Evolutionary conservation across 2,888 invertebrate genomes (phyloP), one percentile per base, ranked within the genome.

Genomic region (Eupeodes luniger): DNA sequence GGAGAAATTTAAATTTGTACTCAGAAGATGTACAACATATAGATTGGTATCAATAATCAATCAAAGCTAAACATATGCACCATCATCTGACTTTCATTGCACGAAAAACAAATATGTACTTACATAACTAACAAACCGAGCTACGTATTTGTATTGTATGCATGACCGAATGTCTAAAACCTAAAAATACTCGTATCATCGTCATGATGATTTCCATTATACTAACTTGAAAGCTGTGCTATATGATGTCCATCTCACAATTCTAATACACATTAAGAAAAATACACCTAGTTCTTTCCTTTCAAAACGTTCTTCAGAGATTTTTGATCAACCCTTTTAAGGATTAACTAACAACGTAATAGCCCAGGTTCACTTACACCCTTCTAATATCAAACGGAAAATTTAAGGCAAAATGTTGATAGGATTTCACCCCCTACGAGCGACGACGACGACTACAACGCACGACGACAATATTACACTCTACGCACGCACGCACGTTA

Each of bases 331-430:
- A 47, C 62, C 51, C 64, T 53, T 74, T 51, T 12, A 75, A 76
- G 75, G 80, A 80, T 70, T 80, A 81, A 67, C 72, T 27, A 70
- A 77, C 77, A 81, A 85, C 76, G 81, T 66, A 81, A 81, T 75
- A 67, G 51, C n/a, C 81, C 69, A 70, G 44, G 51, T 36, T 51
- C 2, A 51, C 27, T 49, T 49, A 7, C 14, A 67, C n/a, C 67
- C 51, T 67, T 36, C 36, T 16, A 61, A 4, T 9, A 9, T 7
- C n/a, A 10, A 5, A 55, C 53, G 11, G 27, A 40, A 40, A 40
- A 40, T 40, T 0, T 14, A 14, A 1, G 27, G 14, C 14, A 59
- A 7, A 61, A 62, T 9, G 5, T 62, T 44, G 2, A 40, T 40
- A 44, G 40, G 0, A 5, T 40, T 67, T 67, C 51, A 53, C 67